Evolutionary conservation across 2,888 invertebrate species (phyloP).

Genomic region (Patella ulyssiponensis): DNA sequence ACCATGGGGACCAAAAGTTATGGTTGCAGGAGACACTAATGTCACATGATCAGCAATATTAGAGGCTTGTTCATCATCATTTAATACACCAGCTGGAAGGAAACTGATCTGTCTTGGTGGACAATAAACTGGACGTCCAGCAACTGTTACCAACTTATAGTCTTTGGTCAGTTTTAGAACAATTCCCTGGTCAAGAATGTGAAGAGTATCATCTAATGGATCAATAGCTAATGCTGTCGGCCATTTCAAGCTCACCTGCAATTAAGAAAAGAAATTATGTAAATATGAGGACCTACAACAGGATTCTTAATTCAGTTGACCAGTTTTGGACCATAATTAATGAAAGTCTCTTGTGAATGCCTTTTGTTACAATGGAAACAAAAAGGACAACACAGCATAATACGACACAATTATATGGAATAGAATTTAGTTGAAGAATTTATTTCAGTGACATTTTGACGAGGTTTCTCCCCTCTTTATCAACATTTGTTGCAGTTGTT

Average conservation of each 20-base stretch:
- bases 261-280: conserved; percentile 12
- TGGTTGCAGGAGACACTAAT: conserved; percentile 88
- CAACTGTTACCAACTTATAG: conserved; percentile 87
- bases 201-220: conserved; percentile 92
- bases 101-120: conserved; percentile 80
- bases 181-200: conserved; percentile 91
- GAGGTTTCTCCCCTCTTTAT: too few species aligned
- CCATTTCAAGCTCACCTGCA: conserved; percentile 92
- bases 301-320: too few species aligned
- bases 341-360: too few species aligned
- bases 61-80: conserved; percentile 64
- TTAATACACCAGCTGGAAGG: conserved; percentile 58
- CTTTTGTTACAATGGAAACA: too few species aligned
- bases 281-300: too few species aligned
- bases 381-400: too few species aligned
- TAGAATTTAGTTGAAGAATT: too few species aligned
- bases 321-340: too few species aligned
- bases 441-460: too few species aligned
- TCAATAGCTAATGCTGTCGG: conserved; percentile 96
- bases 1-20: conserved; percentile 92
- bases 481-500: too few species aligned
- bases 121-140: conserved; percentile 95
- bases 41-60: conserved; percentile 86
- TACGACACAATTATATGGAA: too few species aligned
- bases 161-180: conserved; percentile 92